Evolutionary conservation across 2,888 invertebrate species (phyloP).

Genomic region (Choreutis nemorana): DNA sequence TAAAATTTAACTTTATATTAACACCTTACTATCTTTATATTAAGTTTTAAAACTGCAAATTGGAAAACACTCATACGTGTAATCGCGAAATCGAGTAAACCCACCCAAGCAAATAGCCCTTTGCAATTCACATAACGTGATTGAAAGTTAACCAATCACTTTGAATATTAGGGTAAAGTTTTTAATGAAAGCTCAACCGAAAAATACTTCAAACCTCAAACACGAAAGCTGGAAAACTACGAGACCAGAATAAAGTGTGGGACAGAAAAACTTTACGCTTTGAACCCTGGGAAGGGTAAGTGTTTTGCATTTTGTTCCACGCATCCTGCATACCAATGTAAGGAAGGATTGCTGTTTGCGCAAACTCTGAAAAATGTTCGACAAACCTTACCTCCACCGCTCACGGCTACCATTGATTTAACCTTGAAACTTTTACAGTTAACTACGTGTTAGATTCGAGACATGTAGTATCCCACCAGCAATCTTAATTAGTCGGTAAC

Average conservation of each 20-base stretch:
- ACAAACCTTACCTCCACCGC: neutral
- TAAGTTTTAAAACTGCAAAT: no score
- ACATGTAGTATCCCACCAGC: no score
- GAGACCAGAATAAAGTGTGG: constrained; percentile 61
- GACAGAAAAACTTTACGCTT: constrained; percentile 60
- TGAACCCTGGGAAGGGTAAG: constrained; percentile 59
- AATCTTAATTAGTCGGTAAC: no score
- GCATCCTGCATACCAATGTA: constrained; percentile 56
- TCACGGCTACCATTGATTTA: no score
- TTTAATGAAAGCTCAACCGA: constrained; percentile 56
- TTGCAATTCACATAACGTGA: constrained; percentile 23
- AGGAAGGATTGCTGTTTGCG: constrained; percentile 55
- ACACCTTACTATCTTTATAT: no score
- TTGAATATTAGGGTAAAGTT: constrained; percentile 45
- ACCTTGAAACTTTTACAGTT: no score
- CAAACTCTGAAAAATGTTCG: constrained; percentile 15
- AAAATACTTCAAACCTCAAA: constrained; percentile 58
- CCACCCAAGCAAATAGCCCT: no score
- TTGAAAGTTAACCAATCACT: constrained; percentile 44
- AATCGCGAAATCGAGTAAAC: no score
- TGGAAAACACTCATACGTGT: no score
- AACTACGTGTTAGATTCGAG: no score
- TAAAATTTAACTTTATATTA: no score
- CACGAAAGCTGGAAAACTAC: constrained; percentile 57
- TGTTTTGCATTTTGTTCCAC: constrained; percentile 60